Evolutionary conservation across 2,888 invertebrate genomes (phyloP), one percentile per base, ranked within the genome.

Genomic region (Mimumesa dahlbomi): DNA sequence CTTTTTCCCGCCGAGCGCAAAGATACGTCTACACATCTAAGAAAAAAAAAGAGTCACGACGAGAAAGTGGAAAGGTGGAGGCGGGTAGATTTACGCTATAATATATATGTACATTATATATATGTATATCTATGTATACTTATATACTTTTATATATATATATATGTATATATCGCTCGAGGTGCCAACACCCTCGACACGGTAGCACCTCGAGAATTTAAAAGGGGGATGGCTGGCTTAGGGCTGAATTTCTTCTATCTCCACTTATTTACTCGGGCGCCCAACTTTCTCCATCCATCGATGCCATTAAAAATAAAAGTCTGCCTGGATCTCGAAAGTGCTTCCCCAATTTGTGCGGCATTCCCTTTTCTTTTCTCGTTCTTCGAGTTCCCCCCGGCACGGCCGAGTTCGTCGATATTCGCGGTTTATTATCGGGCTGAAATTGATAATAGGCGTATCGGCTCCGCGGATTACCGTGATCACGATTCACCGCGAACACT

Each of bases 11-110:
- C n/a, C 34, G 38, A 18, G 45, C 43, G 13, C 42, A 29, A 69
- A 70, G 61, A 42, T 54, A 52, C 61, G 66, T 69, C 73, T 70
- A 58, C 62, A 64, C 59, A 54, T 46, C 43, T 21, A 36, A 52
- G 61, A 48, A 70, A 19, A n/a, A n/a, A n/a, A 46, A 66, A 54
- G 54, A 67, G 72, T 50, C 52, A 38, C 42, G 68, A 59, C 53
- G 54, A 57, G 56, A 70, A n/a, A 62, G 61, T 43, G 50, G 38
- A 63, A 52, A 68, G 45, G 49, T 56, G 69, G 66, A 58, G 64
- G 77, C 68, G 69, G 72, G 71, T 76, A 75, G 82, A 84, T 83
- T 83, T 81, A 70, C 79, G 72, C 82, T 84, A 73, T 69, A 76
- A 72, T 68, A 63, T 59, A 25, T 29, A 29, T 34, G 11, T 14